Conservation (phyloP, 2,797 vertebrate species). For the Sus cebifrons region DNA sequence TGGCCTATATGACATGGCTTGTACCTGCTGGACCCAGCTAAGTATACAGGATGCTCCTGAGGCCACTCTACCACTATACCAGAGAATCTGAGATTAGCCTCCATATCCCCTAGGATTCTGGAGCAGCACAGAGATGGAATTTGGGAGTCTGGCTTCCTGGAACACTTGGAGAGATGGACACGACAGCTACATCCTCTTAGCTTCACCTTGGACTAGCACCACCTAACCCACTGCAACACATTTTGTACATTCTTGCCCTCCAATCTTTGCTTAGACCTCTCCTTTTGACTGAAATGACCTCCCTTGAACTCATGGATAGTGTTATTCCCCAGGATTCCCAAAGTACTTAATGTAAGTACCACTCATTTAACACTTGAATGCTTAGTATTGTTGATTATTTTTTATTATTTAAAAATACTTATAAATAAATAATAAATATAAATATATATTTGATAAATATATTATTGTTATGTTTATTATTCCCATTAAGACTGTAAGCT, state of each 20-base stretch:
- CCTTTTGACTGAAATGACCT: background rate
- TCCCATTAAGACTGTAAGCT: background rate
- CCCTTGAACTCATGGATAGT: background rate
- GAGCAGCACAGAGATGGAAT: background rate
- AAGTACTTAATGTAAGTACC: background rate
- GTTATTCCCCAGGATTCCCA: conserved; percentile 7
- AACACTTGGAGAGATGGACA: conserved; percentile 14
- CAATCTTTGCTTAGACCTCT: background rate
- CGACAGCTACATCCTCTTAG: background rate
- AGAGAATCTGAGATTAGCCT: background rate
- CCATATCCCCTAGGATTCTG: background rate
- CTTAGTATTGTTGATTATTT: background rate
- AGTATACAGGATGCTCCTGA: background rate
- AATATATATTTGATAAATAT: too few relatives aligned
- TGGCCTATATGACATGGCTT: background rate
- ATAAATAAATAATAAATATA: too few relatives aligned
- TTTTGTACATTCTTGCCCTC: background rate
- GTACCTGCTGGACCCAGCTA: background rate
- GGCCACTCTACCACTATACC: background rate
- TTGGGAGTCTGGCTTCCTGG: background rate
- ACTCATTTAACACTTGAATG: conserved; percentile 43
- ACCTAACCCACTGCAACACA: background rate
- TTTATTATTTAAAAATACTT: background rate
- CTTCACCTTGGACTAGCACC: background rate
- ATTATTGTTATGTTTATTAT: too few relatives aligned